Evolutionary conservation across 2,888 invertebrate species (phyloP).

Genomic region (Drosophila maculinotata): DNA sequence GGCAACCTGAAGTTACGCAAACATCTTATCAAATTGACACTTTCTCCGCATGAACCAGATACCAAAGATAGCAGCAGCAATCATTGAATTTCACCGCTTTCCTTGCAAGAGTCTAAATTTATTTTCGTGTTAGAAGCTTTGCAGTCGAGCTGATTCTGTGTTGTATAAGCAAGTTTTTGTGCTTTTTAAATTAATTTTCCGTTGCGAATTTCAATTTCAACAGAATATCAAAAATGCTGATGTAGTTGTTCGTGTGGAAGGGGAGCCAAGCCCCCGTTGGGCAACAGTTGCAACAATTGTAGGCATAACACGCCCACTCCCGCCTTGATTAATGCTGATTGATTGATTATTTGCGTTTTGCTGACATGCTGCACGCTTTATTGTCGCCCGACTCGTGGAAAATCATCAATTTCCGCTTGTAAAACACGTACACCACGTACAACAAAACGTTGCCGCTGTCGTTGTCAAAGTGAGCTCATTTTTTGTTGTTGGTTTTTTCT

Average conservation of each 20-base stretch:
- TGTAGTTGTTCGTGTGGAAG: constrained; percentile 19
- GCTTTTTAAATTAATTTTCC: constrained; percentile 23
- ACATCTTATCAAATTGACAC: too few relatives aligned
- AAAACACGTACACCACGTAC: constrained; percentile 73
- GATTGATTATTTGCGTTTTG: constrained; percentile 82
- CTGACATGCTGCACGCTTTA: constrained; percentile 77
- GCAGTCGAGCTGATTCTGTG: constrained; percentile 2
- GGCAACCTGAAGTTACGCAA: too few relatives aligned
- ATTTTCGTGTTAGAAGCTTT: background rate
- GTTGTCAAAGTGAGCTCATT: constrained; percentile 57
- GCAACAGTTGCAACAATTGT: constrained; percentile 57
- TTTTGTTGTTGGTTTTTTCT: constrained; percentile 32
- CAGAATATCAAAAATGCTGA: constrained; percentile 30
- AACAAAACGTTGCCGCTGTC: constrained; percentile 48
- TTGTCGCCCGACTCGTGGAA: constrained; percentile 72
- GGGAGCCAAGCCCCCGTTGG: background rate
- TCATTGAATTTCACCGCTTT: constrained; percentile 2
- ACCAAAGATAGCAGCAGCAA: background rate
- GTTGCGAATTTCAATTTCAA: constrained; percentile 29
- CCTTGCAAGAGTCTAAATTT: too few relatives aligned
- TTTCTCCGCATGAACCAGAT: background rate
- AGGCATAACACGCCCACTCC: constrained; percentile 26
- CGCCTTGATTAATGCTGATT: constrained; percentile 80
- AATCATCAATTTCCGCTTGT: constrained; percentile 81
- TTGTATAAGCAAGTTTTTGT: background rate